A percentile compares a stretch with the other conserved stretches of the same genome.
Evolutionary conservation across 1,140 invertebrate genomes (phyloP).

Genomic region (Hylaeus anthracinus): DNA sequence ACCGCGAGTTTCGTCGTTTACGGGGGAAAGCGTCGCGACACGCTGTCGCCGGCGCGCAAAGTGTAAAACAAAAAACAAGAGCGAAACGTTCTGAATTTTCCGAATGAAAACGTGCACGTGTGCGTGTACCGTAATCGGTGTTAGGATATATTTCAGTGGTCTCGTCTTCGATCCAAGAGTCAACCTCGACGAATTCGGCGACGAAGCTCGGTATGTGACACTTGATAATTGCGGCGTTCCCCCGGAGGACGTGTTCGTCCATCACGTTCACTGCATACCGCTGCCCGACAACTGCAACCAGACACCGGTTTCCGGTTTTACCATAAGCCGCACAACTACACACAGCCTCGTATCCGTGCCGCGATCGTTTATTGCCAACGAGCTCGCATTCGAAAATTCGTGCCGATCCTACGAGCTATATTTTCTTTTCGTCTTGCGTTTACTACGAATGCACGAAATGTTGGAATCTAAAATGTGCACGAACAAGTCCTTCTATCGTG

Average conservation of each 20-base stretch:
- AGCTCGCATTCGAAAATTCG: constrained; percentile 20
- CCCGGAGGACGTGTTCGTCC: constrained; percentile 94
- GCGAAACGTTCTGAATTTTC: background rate
- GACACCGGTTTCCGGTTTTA: constrained; percentile 72
- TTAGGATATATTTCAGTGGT: constrained; percentile 84
- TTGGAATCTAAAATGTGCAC: too few species aligned
- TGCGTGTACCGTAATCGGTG: constrained; percentile 85
- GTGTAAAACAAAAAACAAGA: background rate
- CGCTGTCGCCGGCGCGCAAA: constrained; percentile 4
- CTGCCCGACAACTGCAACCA: constrained; percentile 93
- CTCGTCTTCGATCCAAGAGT: constrained; percentile 92
- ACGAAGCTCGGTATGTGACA: constrained; percentile 96
- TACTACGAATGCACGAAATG: too few species aligned
- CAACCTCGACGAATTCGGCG: constrained; percentile 91
- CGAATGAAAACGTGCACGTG: background rate
- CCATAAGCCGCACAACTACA: constrained; percentile 61
- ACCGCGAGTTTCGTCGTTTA: background rate
- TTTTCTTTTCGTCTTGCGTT: background rate
- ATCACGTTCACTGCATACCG: constrained; percentile 93
- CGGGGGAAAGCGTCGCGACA: constrained; percentile 5
- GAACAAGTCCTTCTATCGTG: too few species aligned
- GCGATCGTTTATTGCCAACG: constrained; percentile 32
- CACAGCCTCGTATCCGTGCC: constrained; percentile 27
- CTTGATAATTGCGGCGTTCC: constrained; percentile 94
- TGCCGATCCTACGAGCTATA: background rate